phyloP scores from a whole-genome alignment of 2,888 invertebrate species.

The Lasioglossum zephyrum region DNA sequence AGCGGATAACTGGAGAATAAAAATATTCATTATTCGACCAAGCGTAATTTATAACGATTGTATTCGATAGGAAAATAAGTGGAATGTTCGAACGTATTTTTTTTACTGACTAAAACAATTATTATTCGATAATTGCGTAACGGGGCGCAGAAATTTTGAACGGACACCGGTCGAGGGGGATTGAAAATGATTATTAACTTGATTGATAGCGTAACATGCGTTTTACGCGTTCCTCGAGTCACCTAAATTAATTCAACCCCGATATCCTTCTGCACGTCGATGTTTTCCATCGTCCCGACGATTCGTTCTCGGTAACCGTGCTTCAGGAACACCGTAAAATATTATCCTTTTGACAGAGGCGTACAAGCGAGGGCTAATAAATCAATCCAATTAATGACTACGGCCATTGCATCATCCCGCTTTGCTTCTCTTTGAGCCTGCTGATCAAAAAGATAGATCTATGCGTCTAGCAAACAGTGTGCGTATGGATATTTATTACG shows the following conservation, averaged over 20 bases:
- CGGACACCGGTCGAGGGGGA: not conserved
- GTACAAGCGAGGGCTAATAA: constrained; percentile 34
- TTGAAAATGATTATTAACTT: constrained; percentile 34
- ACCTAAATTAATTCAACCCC: constrained; percentile 15
- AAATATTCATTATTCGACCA: not conserved
- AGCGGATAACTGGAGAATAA: not conserved
- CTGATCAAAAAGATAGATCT: constrained; percentile 35
- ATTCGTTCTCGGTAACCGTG: constrained; percentile 4
- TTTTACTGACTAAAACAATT: not conserved
- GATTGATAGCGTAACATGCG: constrained; percentile 29
- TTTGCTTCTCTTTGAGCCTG: constrained; percentile 13
- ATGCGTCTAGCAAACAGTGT: constrained; percentile 21
- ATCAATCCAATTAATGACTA: constrained; percentile 24
- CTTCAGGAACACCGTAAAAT: constrained; percentile 33
- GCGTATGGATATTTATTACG: constrained; percentile 15
- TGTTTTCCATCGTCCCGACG: not conserved
- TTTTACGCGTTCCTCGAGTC: constrained; percentile 13
- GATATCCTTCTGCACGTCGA: constrained; percentile 12
- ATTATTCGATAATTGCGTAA: not conserved
- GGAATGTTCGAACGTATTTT: not conserved
- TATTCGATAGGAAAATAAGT: not conserved
- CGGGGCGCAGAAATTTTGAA: not conserved
- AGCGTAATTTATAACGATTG: not conserved
- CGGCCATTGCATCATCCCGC: constrained; percentile 31
- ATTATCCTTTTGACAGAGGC: constrained; percentile 34